Base-by-base conservation (phyloP, 2,113 vertebrate species). In the Osmerus eperlanus region DNA sequence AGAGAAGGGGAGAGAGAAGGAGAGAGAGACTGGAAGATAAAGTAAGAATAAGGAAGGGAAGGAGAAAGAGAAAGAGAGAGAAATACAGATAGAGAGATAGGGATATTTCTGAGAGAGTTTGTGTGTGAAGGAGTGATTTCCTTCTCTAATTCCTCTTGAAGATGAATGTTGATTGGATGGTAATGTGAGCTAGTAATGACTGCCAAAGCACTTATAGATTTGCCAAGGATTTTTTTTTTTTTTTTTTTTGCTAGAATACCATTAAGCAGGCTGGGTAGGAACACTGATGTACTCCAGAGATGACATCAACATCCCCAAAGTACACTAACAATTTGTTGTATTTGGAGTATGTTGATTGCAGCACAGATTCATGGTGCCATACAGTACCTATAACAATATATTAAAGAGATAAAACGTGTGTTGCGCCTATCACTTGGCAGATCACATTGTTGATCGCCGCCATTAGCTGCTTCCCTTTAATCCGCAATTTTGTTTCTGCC, bases 121-220 rank as follows among this genome's bases (percentile, higher is more conserved):
- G 29, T 41, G 63, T 32, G 28, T 55, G 47, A 55, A 58, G 14
- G 7, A 69, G 12, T 8, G 59, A 14, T 62, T 36, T 83, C 78
- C 51, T 77, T 55, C 53, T 76, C 75, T 81, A 83, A 83, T 86
- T 21, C 54, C 76, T 81, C 59, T 73, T 51, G 71, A 75, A 75
- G 78, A 70, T 78, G 72, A 68, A 58, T 65, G 63, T 84, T 78
- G 67, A 83, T 85, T 77, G 80, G 65, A 64, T 79, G 74, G 51
- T 70, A 78, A 51, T 73, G 72, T 67, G 13, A 62, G 65, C 62
- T 76, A 55, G 18, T 29, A 76, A 61, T 68, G 70, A 67, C 77
- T 29, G 14, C 82, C 79, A 71, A 67, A 59, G 62, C 41, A 47
- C 41, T 47, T 47, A 47, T 47, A 11, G 41, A 47, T 47, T 2